Percentiles rank a stretch among this genome's conserved stretches.
Evolutionary conservation across 2,888 invertebrate species (phyloP).

Genomic region (Graphium colonna): DNA sequence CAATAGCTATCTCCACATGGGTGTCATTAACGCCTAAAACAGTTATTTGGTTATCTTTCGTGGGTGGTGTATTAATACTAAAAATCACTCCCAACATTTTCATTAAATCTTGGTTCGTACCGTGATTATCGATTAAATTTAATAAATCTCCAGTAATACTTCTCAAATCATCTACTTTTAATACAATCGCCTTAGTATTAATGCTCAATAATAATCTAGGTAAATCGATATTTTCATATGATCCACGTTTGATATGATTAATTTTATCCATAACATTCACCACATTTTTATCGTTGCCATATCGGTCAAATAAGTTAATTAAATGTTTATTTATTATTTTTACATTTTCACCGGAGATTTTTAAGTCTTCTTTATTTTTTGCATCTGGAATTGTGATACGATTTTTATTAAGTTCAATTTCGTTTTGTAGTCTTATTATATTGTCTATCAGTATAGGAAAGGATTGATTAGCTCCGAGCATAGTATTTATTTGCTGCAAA

Average conservation of each 20-base stretch:
- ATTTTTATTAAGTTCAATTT: too few species aligned
- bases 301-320: conserved; percentile 7
- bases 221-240: background rate
- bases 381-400: background rate
- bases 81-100: conserved; percentile 1
- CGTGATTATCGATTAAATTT: background rate
- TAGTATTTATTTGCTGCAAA: background rate
- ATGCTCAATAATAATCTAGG: background rate
- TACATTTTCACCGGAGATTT: background rate
- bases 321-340: conserved; percentile 7
- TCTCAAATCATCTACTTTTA: conserved; percentile 10
- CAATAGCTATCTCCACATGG: background rate
- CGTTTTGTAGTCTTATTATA: background rate
- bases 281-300: conserved; percentile 3
- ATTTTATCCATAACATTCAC: conserved; percentile 4
- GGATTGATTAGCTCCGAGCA: background rate
- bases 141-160: conserved; percentile 1
- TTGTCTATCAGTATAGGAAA: background rate
- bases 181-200: background rate
- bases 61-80: background rate
- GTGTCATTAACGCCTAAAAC: conserved; percentile 2
- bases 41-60: background rate
- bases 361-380: background rate
- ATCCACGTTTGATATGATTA: background rate
- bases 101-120: background rate